Conservation (phyloP, 1,140 invertebrate genomes). For the Trigoniulus corallinus region DNA sequence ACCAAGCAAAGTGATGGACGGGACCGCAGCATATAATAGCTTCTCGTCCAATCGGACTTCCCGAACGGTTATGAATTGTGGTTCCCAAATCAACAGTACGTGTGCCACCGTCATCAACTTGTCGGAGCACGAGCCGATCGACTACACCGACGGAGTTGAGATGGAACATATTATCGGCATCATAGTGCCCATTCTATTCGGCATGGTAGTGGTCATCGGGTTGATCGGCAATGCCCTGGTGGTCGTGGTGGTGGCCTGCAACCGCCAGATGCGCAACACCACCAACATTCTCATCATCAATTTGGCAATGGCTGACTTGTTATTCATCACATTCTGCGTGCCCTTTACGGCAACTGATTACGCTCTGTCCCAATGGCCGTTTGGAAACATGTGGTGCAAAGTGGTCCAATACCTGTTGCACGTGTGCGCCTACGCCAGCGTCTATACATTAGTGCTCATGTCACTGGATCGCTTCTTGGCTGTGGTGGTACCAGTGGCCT, state of each 20-base stretch:
- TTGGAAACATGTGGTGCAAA: constrained; percentile 79
- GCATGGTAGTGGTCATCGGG: constrained; percentile 69
- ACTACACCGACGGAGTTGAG: constrained; percentile 5
- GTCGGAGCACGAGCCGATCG: background rate
- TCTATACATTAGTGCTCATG: constrained; percentile 90
- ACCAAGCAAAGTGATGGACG: no score
- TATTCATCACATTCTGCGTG: constrained; percentile 91
- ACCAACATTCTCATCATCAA: constrained; percentile 85
- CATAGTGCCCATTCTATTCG: constrained; percentile 72
- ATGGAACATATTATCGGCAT: constrained; percentile 43
- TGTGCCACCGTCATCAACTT: background rate
- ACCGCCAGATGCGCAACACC: constrained; percentile 79
- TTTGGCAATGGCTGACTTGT: constrained; percentile 70
- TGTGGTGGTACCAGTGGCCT: constrained; percentile 81
- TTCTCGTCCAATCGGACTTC: background rate
- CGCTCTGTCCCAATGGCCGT: constrained; percentile 72
- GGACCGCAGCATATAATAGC: background rate
- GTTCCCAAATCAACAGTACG: background rate
- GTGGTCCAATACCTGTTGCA: constrained; percentile 66
- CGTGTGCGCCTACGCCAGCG: constrained; percentile 80
- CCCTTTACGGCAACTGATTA: constrained; percentile 84
- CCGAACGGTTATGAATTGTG: background rate
- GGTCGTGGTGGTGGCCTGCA: constrained; percentile 61
- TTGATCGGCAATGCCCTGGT: constrained; percentile 75
- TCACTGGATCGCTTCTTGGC: constrained; percentile 86